These are phyloP conservation scores for Acanthurus lineatus DNA, from an alignment of 2,797 vertebrate species.

Conservation along the genomic window DNA sequence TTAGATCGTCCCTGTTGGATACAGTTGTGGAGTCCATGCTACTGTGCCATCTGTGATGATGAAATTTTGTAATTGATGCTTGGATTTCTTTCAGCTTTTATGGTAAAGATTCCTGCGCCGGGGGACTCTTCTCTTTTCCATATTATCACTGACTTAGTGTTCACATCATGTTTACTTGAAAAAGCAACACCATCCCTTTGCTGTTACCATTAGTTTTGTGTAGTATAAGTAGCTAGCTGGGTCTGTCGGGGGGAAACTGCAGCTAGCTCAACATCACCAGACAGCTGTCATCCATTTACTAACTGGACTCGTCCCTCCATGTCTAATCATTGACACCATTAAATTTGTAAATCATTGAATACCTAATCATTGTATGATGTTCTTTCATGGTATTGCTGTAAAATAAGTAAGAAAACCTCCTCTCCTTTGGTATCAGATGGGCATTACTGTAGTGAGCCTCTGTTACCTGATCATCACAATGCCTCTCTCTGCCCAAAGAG, in stretches of 20 bases:
- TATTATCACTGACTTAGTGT: constrained; percentile 33
- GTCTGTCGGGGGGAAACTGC: constrained; percentile 35
- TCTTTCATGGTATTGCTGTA: constrained; percentile 33
- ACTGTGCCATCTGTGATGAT: constrained; percentile 54
- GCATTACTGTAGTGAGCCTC: constrained; percentile 68
- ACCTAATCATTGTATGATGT: constrained; percentile 57
- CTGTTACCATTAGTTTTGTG: constrained; percentile 32
- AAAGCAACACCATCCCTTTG: constrained; percentile 14
- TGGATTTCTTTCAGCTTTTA: constrained; percentile 74
- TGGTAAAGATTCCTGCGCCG: constrained; percentile 70
- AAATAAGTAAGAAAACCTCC: constrained; percentile 52
- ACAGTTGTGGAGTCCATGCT: constrained; percentile 56
- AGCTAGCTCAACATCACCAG: constrained; percentile 43
- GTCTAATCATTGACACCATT: constrained; percentile 73
- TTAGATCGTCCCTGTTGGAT: constrained; percentile 66
- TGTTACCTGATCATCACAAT: constrained; percentile 71
- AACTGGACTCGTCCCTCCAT: constrained; percentile 70
- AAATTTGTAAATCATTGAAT: constrained; percentile 47
- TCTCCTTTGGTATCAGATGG: constrained; percentile 58
- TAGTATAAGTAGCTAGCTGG: constrained; percentile 18
- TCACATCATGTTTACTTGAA: constrained; percentile 21
- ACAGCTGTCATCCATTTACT: constrained; percentile 68
- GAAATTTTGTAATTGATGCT: constrained; percentile 59
- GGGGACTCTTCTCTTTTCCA: constrained; percentile 68
- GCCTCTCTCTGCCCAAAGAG: constrained; percentile 46